phyloP scores from a whole-genome alignment of 2,888 invertebrate species.

The Vannuccia rotundouncinata region DNA sequence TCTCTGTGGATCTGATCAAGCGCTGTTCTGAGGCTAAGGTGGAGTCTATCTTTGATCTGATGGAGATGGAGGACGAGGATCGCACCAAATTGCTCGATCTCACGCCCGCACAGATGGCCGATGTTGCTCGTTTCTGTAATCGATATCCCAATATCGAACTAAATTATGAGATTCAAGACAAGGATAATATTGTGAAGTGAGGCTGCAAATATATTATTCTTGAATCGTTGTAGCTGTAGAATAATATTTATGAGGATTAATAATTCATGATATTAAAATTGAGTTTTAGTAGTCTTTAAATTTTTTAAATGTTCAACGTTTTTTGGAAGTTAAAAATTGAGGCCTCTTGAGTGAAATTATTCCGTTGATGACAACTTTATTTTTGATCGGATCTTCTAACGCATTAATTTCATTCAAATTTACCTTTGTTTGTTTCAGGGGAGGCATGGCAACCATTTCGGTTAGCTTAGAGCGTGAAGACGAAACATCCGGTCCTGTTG shows the following conservation, averaged over 20 bases:
- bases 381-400: too few relatives aligned
- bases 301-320: too few relatives aligned
- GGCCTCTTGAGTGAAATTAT: too few relatives aligned
- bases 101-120: conserved; percentile 81
- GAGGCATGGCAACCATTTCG: conserved; percentile 56
- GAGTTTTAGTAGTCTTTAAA: too few relatives aligned
- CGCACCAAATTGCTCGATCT: conserved; percentile 67
- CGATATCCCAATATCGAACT: conserved; percentile 96
- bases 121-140: conserved; percentile 96
- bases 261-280: too few relatives aligned
- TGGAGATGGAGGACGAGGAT: conserved; percentile 82
- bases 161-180: conserved; percentile 77
- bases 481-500: conserved; percentile 89
- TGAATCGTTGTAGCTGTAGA: too few relatives aligned
- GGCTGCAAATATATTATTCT: too few relatives aligned
- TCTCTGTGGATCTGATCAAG: conserved; percentile 76
- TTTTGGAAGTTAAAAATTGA: too few relatives aligned
- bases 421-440: conserved; percentile 62
- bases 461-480: conserved; percentile 78
- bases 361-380: too few relatives aligned
- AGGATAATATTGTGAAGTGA: conserved; percentile 64
- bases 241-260: too few relatives aligned
- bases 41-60: conserved; percentile 87
- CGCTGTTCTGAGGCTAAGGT: conserved; percentile 71
- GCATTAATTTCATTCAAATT: too few relatives aligned